Evolutionary conservation across 2,888 invertebrate genomes (phyloP), one percentile per base, ranked within the genome.

Genomic region (Phyto melanocephala): DNA sequence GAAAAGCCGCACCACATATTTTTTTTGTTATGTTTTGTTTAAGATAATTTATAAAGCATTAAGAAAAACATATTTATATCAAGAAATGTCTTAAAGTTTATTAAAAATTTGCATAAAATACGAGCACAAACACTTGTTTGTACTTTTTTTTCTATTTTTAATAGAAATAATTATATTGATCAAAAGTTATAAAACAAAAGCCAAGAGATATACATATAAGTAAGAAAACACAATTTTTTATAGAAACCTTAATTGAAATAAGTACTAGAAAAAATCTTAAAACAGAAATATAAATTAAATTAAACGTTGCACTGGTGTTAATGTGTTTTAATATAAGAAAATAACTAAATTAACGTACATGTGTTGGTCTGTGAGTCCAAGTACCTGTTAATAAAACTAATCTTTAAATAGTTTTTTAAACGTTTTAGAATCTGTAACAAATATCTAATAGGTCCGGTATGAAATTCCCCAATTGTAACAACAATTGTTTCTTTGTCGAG

Each of bases 401-500:
- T 58, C 28, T 71, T 47, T 45, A 56, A 67, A 81, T 71, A 28
- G 58, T 71, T 67, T 71, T 56, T 58, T 63, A 56, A 72, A 67
- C 35, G 56, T 20, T 79, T 67, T 60, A 0, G 5, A 28, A 28
- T 13, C 47, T 65, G 78, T 47, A 68, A 20, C 54, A 77, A 56
- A 22, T 60, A 62, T 62, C 17, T 13, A 13, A 4, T 15, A 82
- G 47, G 82, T 82, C 82, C 82, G 82, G 82, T 67, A 82, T 67
- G 65, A 79, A 82, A 82, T 79, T 75, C 75, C 70, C 74, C 81
- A 78, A 52, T 58, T 62, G 72, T 67, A 40, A 10, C n/a, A n/a
- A n/a, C n/a, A n/a, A 22, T 52, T 1, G 11, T 70, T 37, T 42
- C 11, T 45, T 56, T 63, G 42, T 33, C 8, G 10, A 40, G 37